Evolutionary conservation across 2,797 vertebrate genomes (phyloP).

Genomic region (Sternotherus odoratus): DNA sequence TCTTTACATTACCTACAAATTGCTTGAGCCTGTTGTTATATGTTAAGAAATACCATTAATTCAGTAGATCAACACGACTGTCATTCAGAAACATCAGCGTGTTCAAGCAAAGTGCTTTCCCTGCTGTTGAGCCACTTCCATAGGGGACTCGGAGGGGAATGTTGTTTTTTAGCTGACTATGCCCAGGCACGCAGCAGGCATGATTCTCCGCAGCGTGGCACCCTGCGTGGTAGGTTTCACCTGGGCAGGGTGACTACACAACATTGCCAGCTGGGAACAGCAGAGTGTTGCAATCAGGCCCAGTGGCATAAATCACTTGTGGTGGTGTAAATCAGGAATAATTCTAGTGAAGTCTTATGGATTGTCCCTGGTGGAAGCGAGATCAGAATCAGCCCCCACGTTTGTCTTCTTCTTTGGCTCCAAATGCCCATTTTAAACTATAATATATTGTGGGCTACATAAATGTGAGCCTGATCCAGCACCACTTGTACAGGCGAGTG

Average conservation of each 20-base stretch:
- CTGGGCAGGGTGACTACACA: neutral
- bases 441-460: neutral
- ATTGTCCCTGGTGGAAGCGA: neutral
- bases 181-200: neutral
- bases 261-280: neutral
- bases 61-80: neutral
- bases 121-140: neutral
- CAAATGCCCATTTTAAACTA: neutral
- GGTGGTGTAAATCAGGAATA: neutral
- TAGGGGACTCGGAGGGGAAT: neutral
- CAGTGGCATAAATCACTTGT: neutral
- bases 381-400: neutral
- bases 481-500: neutral
- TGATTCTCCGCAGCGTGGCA: neutral
- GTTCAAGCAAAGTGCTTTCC: neutral
- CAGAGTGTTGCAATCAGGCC: neutral
- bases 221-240: neutral
- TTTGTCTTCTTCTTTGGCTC: neutral
- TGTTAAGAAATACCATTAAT: fast-evolving
- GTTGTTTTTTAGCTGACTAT: neutral
- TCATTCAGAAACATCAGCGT: neutral
- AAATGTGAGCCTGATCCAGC: neutral
- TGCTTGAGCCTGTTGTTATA: neutral
- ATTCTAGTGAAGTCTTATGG: neutral
- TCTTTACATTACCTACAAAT: neutral